These are phyloP conservation scores for Scomber japonicus DNA, from an alignment of 2,113 vertebrate genomes.

Conservation along the genomic window DNA sequence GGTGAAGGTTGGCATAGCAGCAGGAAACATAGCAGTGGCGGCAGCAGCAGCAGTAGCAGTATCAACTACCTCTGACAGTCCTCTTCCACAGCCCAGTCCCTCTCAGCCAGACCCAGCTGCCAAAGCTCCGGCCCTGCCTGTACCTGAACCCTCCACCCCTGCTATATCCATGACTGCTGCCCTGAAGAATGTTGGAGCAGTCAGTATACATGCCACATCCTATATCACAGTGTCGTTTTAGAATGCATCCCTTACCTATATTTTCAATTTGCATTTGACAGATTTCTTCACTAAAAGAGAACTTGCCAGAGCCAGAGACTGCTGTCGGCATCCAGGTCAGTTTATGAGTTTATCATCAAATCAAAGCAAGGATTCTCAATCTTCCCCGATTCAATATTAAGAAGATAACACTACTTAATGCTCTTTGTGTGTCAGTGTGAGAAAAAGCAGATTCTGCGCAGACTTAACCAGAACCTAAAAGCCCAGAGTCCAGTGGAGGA, in stretches of 20 bases:
- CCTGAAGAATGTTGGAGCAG: slow-evolving; percentile 93
- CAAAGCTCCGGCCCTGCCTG: slow-evolving; percentile 76
- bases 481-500: slow-evolving; percentile 81
- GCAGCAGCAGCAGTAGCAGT: slow-evolving; percentile 38
- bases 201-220: slow-evolving; percentile 80
- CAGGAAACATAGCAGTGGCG: slow-evolving; percentile 48
- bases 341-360: not conserved
- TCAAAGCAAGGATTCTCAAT: not conserved
- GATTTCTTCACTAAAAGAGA: slow-evolving; percentile 72
- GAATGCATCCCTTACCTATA: not conserved
- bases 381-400: not conserved
- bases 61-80: slow-evolving; percentile 54
- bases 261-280: slow-evolving; percentile 45
- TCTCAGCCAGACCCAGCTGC: slow-evolving; percentile 79
- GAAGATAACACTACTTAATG: not conserved
- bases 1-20: slow-evolving; percentile 82
- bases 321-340: slow-evolving; percentile 70
- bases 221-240: not conserved
- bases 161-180: slow-evolving; percentile 95
- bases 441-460: slow-evolving; percentile 92
- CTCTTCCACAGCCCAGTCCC: slow-evolving; percentile 70
- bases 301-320: slow-evolving; percentile 49
- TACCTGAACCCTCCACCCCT: slow-evolving; percentile 77
- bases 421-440: slow-evolving; percentile 83
- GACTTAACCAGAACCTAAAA: slow-evolving; percentile 95